phyloP scores from a whole-genome alignment of 2,113 vertebrate species.

The Nibea albiflora region DNA sequence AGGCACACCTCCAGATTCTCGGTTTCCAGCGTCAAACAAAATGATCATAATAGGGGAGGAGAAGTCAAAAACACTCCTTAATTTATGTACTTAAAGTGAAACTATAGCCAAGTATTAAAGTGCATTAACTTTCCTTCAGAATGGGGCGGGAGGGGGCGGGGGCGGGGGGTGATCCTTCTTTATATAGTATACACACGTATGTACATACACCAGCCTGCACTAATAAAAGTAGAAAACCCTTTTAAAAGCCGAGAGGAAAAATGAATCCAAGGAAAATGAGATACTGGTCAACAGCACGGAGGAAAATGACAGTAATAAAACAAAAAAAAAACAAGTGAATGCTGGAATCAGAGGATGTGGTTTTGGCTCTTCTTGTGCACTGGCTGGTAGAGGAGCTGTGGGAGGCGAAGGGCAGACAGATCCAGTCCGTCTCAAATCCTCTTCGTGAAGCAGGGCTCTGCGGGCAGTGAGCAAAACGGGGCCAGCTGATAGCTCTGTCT shows the following conservation, averaged over 20 bases:
- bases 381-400: slow-evolving; percentile 49
- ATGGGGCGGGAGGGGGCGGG: slow-evolving; percentile 14
- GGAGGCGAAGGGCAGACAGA: slow-evolving; percentile 85
- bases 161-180: slow-evolving; percentile 43
- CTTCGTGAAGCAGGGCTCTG: slow-evolving; percentile 79
- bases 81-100: slow-evolving; percentile 32
- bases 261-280: slow-evolving; percentile 76
- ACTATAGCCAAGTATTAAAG: slow-evolving; percentile 68
- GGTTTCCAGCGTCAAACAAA: slow-evolving; percentile 61
- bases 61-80: slow-evolving; percentile 40
- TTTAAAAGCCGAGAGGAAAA: slow-evolving; percentile 75
- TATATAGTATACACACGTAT: slow-evolving; percentile 66
- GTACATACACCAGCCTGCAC: slow-evolving; percentile 62
- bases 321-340: slow-evolving; percentile 44
- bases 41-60: slow-evolving; percentile 54
- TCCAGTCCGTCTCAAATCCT: slow-evolving; percentile 90
- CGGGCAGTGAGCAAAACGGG: slow-evolving; percentile 65
- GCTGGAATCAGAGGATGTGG: slow-evolving; percentile 72
- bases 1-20: slow-evolving; percentile 55
- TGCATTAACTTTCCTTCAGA: slow-evolving; percentile 78
- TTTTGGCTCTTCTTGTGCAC: slow-evolving; percentile 76
- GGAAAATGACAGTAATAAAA: slow-evolving; percentile 66
- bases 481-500: slow-evolving; percentile 72
- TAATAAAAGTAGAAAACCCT: slow-evolving; percentile 77
- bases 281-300: slow-evolving; percentile 93